phyloP scores from a whole-genome alignment of 1,140 invertebrate genomes.

The Anastatus disparis region DNA sequence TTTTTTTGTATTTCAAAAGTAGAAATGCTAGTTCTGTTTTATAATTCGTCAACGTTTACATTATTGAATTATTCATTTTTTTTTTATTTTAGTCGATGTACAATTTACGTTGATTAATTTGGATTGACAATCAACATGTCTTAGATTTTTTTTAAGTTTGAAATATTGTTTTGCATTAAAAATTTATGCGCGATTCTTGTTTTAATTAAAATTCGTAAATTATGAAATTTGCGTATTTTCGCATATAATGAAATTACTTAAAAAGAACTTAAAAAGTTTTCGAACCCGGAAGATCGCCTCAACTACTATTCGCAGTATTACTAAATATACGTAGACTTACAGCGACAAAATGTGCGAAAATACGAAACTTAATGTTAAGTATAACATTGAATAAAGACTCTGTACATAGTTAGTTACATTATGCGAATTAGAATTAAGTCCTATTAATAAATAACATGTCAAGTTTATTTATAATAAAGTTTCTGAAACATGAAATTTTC shows the following conservation, averaged over 20 bases:
- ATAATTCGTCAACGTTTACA: slow-evolving; percentile 2
- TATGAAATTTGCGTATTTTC: slow-evolving; percentile 11
- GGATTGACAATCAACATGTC: neutral
- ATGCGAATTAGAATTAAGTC: slow-evolving; percentile 53
- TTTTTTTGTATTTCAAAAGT: slow-evolving; percentile 16
- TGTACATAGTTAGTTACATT: slow-evolving; percentile 61
- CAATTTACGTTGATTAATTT: neutral
- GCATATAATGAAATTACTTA: slow-evolving; percentile 18
- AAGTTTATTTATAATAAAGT: slow-evolving; percentile 66
- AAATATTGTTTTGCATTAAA: neutral
- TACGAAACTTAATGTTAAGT: slow-evolving; percentile 43
- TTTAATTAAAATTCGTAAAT: slow-evolving; percentile 7
- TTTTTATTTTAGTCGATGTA: slow-evolving; percentile 14
- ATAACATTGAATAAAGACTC: slow-evolving; percentile 55
- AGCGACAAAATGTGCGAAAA: slow-evolving; percentile 41
- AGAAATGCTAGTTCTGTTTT: slow-evolving; percentile 19
- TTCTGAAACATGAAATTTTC: slow-evolving; percentile 50
- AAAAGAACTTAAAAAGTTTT: slow-evolving; percentile 37
- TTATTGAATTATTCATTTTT: slow-evolving; percentile 8
- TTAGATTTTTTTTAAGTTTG: slow-evolving; percentile 20
- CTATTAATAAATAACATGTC: slow-evolving; percentile 56
- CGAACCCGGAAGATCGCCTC: slow-evolving; percentile 53
- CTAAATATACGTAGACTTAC: slow-evolving; percentile 61
- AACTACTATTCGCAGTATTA: slow-evolving; percentile 67
- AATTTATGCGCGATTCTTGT: slow-evolving; percentile 1